phyloP scores from a whole-genome alignment of 2,113 vertebrate genomes.

The Cyprinodon brontotheroides region DNA sequence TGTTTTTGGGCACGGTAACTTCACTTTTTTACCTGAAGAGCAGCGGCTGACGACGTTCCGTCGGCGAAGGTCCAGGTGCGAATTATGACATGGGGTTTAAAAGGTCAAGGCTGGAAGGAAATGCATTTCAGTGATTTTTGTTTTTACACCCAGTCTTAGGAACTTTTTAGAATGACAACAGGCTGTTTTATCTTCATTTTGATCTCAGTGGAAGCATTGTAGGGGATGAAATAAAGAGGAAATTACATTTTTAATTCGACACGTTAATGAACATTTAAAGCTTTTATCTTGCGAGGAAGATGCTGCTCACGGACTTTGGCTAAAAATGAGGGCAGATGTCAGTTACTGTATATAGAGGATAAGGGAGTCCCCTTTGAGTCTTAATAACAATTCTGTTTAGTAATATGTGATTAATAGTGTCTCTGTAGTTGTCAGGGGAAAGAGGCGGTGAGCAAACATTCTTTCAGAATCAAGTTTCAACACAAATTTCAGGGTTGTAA shows the following conservation, averaged over 20 bases:
- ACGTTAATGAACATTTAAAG: constrained; percentile 53
- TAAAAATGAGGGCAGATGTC: constrained; percentile 45
- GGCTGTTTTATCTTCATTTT: constrained; percentile 22
- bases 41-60: no score
- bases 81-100: no score
- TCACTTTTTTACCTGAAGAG: constrained; percentile 42
- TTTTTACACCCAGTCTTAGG: neutral
- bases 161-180: constrained; percentile 1
- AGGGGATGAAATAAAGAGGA: constrained; percentile 44
- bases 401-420: constrained; percentile 20
- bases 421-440: constrained; percentile 6
- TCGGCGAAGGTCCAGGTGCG: no score
- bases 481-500: constrained; percentile 58
- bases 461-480: constrained; percentile 31
- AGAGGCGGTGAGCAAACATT: constrained; percentile 10
- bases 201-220: constrained; percentile 31
- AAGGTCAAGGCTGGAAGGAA: constrained; percentile 29
- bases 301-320: constrained; percentile 35
- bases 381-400: constrained; percentile 18
- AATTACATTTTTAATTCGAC: constrained; percentile 61
- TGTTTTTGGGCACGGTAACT: neutral
- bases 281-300: constrained; percentile 32
- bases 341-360: constrained; percentile 44
- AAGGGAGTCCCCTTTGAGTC: constrained; percentile 17
- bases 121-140: neutral